Conservation (phyloP, 2,888 invertebrate genomes). For the Apoda limacodes region DNA sequence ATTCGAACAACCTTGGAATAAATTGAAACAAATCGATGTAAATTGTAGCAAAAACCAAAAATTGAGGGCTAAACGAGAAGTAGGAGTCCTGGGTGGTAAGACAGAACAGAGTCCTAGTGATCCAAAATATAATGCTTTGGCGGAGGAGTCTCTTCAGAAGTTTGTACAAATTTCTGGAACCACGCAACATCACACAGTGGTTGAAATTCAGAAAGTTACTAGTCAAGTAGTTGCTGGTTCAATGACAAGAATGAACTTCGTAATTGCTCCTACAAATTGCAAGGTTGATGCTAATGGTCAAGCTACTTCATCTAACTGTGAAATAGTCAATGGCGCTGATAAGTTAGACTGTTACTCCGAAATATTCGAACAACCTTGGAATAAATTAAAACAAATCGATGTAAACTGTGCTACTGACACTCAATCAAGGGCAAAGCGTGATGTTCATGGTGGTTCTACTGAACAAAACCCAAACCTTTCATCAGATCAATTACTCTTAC, state of each 20-base stretch:
- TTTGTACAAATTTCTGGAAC: conserved; percentile 23
- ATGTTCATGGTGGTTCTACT: conserved; percentile 13
- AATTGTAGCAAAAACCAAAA: conserved; percentile 30
- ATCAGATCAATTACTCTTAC: conserved; percentile 28
- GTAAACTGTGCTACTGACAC: conserved; percentile 40
- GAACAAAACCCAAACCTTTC: conserved; percentile 20
- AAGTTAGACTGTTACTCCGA: conserved; percentile 46
- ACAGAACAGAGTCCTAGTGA: conserved; percentile 21
- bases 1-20: conserved; percentile 67
- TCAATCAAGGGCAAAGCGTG: too few relatives aligned
- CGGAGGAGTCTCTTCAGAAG: conserved; percentile 29
- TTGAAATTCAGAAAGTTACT: conserved; percentile 29
- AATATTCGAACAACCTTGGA: conserved; percentile 69
- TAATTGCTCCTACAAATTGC: conserved; percentile 26
- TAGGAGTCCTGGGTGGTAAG: conserved; percentile 17
- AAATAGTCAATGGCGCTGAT: conserved; percentile 19
- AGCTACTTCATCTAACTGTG: conserved; percentile 19
- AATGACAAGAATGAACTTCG: conserved; percentile 32
- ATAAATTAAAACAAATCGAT: conserved; percentile 37
- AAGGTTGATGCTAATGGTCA: conserved; percentile 16
- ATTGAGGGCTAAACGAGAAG: conserved; percentile 11
- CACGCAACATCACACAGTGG: conserved; percentile 23
- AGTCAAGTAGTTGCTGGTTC: conserved; percentile 32
- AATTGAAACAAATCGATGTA: conserved; percentile 37
- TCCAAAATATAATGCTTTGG: conserved; percentile 26